A percentile compares a stretch with the other conserved stretches of the same genome.
Evolutionary conservation across 2,113 vertebrate species (phyloP).

Genomic region (Melanerpes formicivorus): DNA sequence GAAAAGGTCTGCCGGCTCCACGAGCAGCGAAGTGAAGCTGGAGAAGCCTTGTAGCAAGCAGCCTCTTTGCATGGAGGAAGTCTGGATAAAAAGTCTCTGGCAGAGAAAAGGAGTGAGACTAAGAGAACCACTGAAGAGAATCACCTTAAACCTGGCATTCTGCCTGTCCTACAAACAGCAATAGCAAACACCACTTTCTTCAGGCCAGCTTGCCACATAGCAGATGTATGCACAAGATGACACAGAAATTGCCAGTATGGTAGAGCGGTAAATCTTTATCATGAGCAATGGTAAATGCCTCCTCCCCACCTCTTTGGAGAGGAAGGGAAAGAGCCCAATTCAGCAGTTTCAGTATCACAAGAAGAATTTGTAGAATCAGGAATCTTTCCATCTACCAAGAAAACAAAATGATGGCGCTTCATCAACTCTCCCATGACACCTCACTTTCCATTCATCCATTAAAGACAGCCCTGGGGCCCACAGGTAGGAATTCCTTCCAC

Average conservation of each 20-base stretch:
- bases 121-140: not conserved
- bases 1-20: not conserved
- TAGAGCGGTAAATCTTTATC: not conserved
- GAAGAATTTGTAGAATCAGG: not conserved
- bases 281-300: fast-evolving
- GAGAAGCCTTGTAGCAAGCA: fast-evolving
- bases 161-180: fast-evolving
- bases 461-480: not conserved
- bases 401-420: fast-evolving
- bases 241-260: fast-evolving
- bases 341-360: not conserved
- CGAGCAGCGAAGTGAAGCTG: not conserved
- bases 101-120: not conserved
- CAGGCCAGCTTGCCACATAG: not conserved
- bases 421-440: fast-evolving
- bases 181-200: not conserved
- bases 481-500: not conserved
- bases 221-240: no score
- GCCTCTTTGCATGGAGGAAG: not conserved
- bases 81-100: not conserved
- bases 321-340: fast-evolving
- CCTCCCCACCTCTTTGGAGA: not conserved
- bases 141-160: not conserved
- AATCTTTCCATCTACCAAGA: not conserved
- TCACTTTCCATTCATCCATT: not conserved